Conservation (phyloP, 2,888 invertebrate species). For the Oxyscelio sp. region DNA sequence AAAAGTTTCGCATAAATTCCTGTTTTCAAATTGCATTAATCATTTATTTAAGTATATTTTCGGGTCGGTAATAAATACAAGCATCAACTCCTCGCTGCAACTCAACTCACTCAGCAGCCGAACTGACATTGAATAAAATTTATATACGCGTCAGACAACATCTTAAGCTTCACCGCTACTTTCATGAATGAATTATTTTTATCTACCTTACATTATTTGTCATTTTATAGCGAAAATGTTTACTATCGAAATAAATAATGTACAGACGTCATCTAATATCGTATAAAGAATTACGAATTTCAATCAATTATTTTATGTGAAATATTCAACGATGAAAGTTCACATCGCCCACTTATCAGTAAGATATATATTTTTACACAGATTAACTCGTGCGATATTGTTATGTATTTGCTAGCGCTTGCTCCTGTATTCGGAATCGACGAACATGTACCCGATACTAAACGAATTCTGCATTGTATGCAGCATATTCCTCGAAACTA, state of each 20-base stretch:
- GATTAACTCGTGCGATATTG: not conserved
- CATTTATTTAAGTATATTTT: slow-evolving; percentile 29
- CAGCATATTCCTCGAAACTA: slow-evolving; percentile 20
- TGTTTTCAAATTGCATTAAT: slow-evolving; percentile 32
- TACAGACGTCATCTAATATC: slow-evolving; percentile 41
- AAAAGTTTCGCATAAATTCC: not conserved
- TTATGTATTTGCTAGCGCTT: slow-evolving; percentile 2
- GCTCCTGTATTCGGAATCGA: slow-evolving; percentile 18
- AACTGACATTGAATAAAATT: slow-evolving; percentile 65
- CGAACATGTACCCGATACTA: slow-evolving; percentile 4
- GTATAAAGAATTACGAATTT: slow-evolving; percentile 21
- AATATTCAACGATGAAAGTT: not conserved
- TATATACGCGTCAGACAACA: slow-evolving; percentile 59
- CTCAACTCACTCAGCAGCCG: slow-evolving; percentile 44
- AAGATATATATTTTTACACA: not conserved
- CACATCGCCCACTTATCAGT: not conserved
- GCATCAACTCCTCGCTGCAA: slow-evolving; percentile 31
- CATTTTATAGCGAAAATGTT: slow-evolving; percentile 57
- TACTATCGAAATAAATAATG: slow-evolving; percentile 51
- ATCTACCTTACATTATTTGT: slow-evolving; percentile 49
- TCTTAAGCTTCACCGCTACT: slow-evolving; percentile 59
- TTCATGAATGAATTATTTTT: slow-evolving; percentile 68
- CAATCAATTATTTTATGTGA: slow-evolving; percentile 18
- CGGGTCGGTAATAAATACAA: slow-evolving; percentile 44
- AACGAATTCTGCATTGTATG: slow-evolving; percentile 47